Conservation (phyloP, 2,113 vertebrate species). For the Chinchilla lanigera region DNA sequence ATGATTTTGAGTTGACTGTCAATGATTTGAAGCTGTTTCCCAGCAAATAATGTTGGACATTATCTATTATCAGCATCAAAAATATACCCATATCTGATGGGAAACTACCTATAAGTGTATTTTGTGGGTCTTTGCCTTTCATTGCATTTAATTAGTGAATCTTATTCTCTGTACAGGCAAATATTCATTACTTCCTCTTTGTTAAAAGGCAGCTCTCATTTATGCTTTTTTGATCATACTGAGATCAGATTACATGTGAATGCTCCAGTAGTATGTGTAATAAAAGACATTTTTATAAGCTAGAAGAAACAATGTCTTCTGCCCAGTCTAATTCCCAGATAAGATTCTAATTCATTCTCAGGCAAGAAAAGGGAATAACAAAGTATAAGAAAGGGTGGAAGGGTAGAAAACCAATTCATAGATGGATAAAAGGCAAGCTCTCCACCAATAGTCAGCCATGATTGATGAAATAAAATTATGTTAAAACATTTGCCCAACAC, state of each 20-base stretch:
- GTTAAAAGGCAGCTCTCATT: background rate
- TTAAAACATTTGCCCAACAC: background rate
- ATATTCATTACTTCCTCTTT: background rate
- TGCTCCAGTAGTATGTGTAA: background rate
- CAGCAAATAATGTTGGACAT: constrained; percentile 52
- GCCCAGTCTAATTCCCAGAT: background rate
- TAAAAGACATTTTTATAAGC: background rate
- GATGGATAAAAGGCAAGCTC: background rate
- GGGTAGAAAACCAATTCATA: background rate
- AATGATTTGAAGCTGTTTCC: constrained; percentile 12
- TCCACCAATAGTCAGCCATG: background rate
- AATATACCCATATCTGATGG: background rate
- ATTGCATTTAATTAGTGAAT: background rate
- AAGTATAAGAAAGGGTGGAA: background rate
- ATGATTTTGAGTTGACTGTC: constrained; percentile 19
- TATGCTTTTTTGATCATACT: background rate
- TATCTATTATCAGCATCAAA: background rate
- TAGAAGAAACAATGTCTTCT: background rate
- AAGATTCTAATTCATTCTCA: background rate
- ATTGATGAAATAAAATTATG: background rate
- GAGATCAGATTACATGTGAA: background rate
- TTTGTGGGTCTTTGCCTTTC: background rate
- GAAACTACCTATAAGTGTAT: background rate
- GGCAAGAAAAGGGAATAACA: background rate
- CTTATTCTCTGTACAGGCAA: background rate